These are phyloP conservation scores for Seira musarum DNA, from an alignment of 2,888 invertebrate species.

Conservation along the genomic window DNA sequence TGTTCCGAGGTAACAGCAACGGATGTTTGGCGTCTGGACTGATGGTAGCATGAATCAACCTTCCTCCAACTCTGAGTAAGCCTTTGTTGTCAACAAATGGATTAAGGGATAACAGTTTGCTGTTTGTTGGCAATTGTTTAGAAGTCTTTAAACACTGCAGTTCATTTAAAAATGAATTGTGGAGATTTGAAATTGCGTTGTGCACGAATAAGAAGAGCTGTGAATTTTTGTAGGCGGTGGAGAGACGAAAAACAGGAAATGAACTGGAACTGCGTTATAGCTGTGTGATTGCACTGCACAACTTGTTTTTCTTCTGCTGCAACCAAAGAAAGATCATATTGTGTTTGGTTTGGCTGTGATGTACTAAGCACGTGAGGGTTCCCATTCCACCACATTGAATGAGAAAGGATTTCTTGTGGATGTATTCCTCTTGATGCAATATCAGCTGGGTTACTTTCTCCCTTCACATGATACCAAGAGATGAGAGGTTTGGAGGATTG, in stretches of 20 bases:
- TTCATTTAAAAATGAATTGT: background rate
- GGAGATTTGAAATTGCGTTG: too few relatives aligned
- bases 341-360: background rate
- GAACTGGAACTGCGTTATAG: background rate
- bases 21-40: background rate
- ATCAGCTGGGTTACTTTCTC: constrained; percentile 70
- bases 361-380: background rate
- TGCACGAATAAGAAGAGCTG: too few relatives aligned
- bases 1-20: background rate
- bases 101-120: background rate
- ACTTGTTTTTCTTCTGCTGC: background rate
- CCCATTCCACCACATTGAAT: constrained; percentile 40
- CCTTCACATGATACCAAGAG: constrained; percentile 67
- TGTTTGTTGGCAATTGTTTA: background rate
- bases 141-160: background rate
- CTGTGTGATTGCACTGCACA: background rate
- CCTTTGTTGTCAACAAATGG: background rate
- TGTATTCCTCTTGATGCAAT: constrained; percentile 62
- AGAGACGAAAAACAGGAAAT: background rate
- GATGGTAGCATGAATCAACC: background rate
- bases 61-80: background rate
- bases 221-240: too few relatives aligned
- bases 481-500: constrained; percentile 47
- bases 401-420: background rate
- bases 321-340: background rate